Evolutionary conservation across 2,888 invertebrate species (phyloP), one percentile per base, ranked within the genome.

Genomic region (Troilus luridus): DNA sequence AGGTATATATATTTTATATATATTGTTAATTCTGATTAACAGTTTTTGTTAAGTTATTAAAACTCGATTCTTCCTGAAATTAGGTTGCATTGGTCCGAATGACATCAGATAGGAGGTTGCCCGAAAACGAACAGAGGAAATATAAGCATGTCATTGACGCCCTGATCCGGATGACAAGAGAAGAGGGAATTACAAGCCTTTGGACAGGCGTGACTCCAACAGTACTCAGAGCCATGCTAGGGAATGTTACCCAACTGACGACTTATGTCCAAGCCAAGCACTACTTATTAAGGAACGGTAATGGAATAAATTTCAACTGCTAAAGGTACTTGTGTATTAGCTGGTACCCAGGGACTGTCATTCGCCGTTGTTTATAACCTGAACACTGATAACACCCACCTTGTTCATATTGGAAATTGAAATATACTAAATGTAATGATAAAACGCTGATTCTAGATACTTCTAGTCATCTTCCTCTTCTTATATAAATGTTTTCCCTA

Each of bases 71-170:
- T 85, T 9, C 19, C 56, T 58, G 85, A 62, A 27, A 67, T 24
- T 19, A 93, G 93, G 97, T 99, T 81, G 97, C 98, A 0, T 96
- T 99, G 81, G 98, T 99, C 92, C 95, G 99, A 92, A 99, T 99
- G 99, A 99, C 99, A 27, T 96, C 98, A 0, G 99, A 99, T 94
- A 99, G 99, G 21, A 96, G 98, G 92, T 95, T 99, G 93, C 99
- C 99, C 5, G 93, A 94, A 91, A 97, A 96, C 0, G 97, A 99
- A 94, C 95, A 98, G 93, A 96, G 99, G 93, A 98, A 98, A 94
- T 99, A 99, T 94, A 98, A 96, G 93, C 97, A 97, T 94, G 99
- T 99, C 0, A 96, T 97, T 90, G 97, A 99, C 94, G 99, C 99
- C 0, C 94, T 99, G 10, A 93, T 95, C 5, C 95, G 98, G 92